Evolutionary conservation across 2,888 invertebrate species (phyloP), one percentile per base, ranked within the genome.

Genomic region (Metopia argyrocephala): DNA sequence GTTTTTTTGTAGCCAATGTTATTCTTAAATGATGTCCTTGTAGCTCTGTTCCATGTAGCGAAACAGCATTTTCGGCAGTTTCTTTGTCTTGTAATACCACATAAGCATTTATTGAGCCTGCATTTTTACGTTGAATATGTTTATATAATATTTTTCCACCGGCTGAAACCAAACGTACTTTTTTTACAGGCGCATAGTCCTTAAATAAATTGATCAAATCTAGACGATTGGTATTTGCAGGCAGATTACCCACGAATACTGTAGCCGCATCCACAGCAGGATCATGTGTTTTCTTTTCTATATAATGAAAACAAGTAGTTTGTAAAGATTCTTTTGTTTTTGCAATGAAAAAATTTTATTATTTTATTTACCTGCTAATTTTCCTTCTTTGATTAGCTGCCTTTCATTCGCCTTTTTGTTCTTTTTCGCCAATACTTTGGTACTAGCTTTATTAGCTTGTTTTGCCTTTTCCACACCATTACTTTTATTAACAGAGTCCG

Each of bases 211-310:
- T 86, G 0, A 81, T 23, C 0, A 91, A n/a, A 75, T 90, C 88
- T 0, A 86, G 79, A 0, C 88, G 87, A 71, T 91, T 91, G 0
- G 88, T 89, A 56, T 89, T 90, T 0, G 85, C 84, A 0, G 91
- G 89, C 0, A 91, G 75, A 82, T 91, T 91, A 0, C 91, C 91
- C 27, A 91, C 86, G 78, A 91, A 91, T 2, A 91, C 78, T 0
- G 91, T 91, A 15, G 85, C 83, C 7, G 85, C 86, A 27, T 86
- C 86, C 9, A 78, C 71, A 1, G 75, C 84, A 1, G 87, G 85
- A 76, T 86, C 80, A 5, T 85, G 20, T 7, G 57, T 54, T 57
- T 15, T 50, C 5, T 27, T 68, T 7, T 69, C 71, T 73, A 9
- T 45, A 38, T 50, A 68, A 74, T n/a, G 31, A 48, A 52, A 62